Conservation (phyloP, 2,113 vertebrate genomes). For the Echinops telfairi region DNA sequence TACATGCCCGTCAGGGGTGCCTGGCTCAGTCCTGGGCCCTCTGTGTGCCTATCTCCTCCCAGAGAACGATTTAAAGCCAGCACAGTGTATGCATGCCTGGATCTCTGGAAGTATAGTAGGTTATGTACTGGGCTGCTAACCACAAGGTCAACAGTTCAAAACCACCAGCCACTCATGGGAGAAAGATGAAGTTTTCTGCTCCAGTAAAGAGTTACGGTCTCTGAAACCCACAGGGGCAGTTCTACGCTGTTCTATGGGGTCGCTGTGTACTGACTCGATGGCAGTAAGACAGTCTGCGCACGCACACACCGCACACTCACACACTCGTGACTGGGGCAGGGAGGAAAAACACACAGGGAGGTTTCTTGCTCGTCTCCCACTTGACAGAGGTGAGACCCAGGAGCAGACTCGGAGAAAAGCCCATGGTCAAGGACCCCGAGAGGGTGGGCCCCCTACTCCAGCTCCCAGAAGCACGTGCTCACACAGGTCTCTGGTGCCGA, state of each 20-base stretch:
- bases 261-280: no score
- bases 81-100: fast-evolving
- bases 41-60: not conserved
- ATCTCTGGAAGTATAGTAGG: no score
- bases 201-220: no score
- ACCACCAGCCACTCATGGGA: no score
- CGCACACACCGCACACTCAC: no score
- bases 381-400: not conserved
- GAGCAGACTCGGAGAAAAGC: not conserved
- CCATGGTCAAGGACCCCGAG: not conserved
- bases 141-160: no score
- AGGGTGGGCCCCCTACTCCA: not conserved
- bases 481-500: not conserved
- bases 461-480: not conserved
- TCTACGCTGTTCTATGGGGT: no score
- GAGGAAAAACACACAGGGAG: not conserved
- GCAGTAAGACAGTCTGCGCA: no score
- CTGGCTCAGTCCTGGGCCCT: not conserved
- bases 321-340: not conserved
- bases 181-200: no score
- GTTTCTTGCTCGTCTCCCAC: not conserved
- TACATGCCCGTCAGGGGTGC: not conserved
- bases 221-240: no score
- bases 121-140: no score
- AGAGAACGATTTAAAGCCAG: not conserved